Percentiles rank a stretch among this genome's conserved stretches.
Conservation (phyloP, 2,888 invertebrate species). For the Pollenia labialis region DNA sequence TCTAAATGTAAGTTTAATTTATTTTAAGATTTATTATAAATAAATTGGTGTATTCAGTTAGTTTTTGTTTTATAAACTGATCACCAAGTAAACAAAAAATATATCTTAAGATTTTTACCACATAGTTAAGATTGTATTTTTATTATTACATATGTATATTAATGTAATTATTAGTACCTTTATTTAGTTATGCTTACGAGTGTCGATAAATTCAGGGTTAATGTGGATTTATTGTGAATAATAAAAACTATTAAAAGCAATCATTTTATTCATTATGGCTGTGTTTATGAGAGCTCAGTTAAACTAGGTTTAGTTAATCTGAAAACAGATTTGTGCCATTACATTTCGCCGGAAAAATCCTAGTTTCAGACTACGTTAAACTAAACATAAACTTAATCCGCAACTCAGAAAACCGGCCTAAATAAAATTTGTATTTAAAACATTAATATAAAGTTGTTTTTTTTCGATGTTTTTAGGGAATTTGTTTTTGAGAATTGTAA, state of each 20-base stretch:
- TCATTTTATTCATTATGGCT: slow-evolving; percentile 39
- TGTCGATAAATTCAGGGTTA: slow-evolving; percentile 50
- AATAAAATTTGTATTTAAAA: too few species aligned
- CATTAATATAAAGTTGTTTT: too few species aligned
- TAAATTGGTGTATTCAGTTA: slow-evolving; percentile 40
- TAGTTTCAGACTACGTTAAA: too few species aligned
- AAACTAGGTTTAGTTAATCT: too few species aligned
- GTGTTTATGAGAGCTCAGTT: too few species aligned
- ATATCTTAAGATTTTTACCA: slow-evolving; percentile 64
- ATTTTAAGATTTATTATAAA: background rate
- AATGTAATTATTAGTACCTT: background rate
- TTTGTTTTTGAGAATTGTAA: too few species aligned
- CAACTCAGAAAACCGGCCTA: too few species aligned
- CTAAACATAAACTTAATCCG: too few species aligned
- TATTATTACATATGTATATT: slow-evolving; percentile 43
- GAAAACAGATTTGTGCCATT: too few species aligned
- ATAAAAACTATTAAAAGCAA: slow-evolving; percentile 29
- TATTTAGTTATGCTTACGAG: slow-evolving; percentile 59
- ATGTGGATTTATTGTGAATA: slow-evolving; percentile 42
- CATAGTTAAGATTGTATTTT: slow-evolving; percentile 64
- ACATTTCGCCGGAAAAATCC: too few species aligned
- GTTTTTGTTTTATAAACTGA: slow-evolving; percentile 64
- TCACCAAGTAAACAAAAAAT: slow-evolving; percentile 21
- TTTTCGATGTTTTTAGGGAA: too few species aligned
- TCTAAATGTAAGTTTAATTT: slow-evolving; percentile 23